A percentile compares a stretch with the other conserved stretches of the same genome.
phyloP scores from a whole-genome alignment of 2,113 vertebrate species.

The Origma solitaria region DNA sequence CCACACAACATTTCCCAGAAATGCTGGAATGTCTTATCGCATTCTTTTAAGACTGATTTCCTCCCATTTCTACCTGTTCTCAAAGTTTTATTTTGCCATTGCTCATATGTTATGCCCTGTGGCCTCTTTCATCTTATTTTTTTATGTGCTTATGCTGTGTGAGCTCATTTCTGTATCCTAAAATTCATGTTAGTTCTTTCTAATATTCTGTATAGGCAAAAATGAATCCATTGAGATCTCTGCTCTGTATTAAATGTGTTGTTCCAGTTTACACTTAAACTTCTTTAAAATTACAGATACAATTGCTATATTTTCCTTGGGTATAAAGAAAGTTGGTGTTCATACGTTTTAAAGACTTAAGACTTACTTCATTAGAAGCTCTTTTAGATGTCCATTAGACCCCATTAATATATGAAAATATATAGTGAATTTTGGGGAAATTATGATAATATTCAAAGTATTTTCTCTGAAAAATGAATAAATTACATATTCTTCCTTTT shows the following conservation, averaged over 20 bases:
- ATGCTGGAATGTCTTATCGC: constrained; percentile 17
- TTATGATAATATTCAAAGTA: background rate
- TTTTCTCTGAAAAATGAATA: background rate
- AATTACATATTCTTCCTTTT: background rate
- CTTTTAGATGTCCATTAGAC: background rate
- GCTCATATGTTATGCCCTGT: background rate
- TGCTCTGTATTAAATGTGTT: background rate
- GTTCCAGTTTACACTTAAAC: background rate
- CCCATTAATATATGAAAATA: background rate
- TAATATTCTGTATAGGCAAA: background rate
- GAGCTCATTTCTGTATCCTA: background rate
- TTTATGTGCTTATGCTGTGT: background rate
- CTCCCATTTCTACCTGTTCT: constrained; percentile 33
- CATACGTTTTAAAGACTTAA: background rate
- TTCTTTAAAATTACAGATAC: background rate
- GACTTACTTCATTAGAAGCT: background rate
- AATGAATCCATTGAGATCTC: background rate
- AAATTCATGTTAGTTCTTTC: background rate
- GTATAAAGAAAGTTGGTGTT: background rate
- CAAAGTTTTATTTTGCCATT: background rate
- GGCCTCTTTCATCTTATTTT: background rate
- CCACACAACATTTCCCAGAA: constrained; percentile 8
- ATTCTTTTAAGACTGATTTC: constrained; percentile 29
- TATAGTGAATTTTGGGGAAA: background rate
- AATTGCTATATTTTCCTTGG: background rate